Evolutionary conservation across 2,888 invertebrate genomes (phyloP).

Genomic region (Penaeus monodon): DNA sequence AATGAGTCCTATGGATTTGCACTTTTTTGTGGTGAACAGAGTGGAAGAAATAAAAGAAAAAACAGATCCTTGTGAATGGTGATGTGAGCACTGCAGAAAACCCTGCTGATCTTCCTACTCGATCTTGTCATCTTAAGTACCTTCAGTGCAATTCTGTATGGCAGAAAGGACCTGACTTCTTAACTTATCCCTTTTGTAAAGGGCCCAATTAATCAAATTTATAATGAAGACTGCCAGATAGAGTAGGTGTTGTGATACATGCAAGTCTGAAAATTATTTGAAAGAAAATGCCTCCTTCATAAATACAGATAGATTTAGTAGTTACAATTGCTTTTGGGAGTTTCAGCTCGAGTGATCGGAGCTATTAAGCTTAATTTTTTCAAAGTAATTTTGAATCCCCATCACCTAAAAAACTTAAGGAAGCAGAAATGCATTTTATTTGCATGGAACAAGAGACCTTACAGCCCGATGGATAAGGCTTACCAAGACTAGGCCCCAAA

Average conservation of each 20-base stretch:
- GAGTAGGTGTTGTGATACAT: neutral
- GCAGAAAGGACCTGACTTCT: constrained; percentile 9
- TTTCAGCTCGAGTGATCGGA: neutral
- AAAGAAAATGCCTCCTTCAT: neutral
- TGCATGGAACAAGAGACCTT: neutral
- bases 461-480: too few relatives aligned
- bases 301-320: neutral
- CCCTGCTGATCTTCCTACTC: constrained; percentile 2
- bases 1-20: constrained; percentile 29
- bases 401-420: neutral
- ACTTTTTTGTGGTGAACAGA: neutral
- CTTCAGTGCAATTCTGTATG: constrained; percentile 7
- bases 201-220: constrained; percentile 16
- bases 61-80: neutral
- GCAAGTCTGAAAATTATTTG: neutral
- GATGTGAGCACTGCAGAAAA: neutral
- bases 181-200: neutral
- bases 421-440: neutral
- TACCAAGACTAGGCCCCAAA: too few relatives aligned
- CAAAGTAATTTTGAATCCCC: neutral
- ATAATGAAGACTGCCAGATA: constrained; percentile 9
- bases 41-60: neutral
- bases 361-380: neutral
- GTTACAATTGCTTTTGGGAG: neutral
- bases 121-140: neutral